Base-by-base conservation (phyloP, 2,888 invertebrate species). In the Apotomis betuletana region DNA sequence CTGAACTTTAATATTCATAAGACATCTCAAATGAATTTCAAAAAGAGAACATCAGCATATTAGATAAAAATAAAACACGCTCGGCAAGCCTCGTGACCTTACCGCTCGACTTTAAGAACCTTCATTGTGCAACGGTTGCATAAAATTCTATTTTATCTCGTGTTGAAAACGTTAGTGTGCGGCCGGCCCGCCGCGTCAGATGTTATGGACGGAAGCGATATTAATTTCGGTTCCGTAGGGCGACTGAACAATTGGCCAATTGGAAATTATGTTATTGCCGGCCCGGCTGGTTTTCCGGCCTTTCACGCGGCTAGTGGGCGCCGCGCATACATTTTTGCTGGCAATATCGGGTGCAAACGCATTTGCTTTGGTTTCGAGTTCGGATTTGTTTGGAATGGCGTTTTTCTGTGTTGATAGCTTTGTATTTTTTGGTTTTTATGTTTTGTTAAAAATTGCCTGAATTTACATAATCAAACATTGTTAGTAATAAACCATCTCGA, bases 161-260 rank as follows among this genome's bases (percentile, higher is more conserved):
- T 46, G 12, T 49, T 49, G 36, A 12, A 12, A 38, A 38, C 6
- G 58, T 12, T 6, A 4, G 69, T 69, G 57, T 41, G 62, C 38
- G 55, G 12, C 15, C 49, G 12, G 36, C 69, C 62, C 55, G 46
- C n/a, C 58, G 57, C 87, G 86, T 89, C 90, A 89, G 87, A 87
- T 88, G 88, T 80, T 83, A 75, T 75, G 78, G 83, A 87, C 88
- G 89, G 90, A 89, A 87, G 85, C 84, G 82, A 85, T 90, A 91
- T 90, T 90, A 91, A 90, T 90, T 87, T 86, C 76, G 83, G 83
- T 87, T 87, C 87, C 85, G 87, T 81, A 80, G 87, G 88, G 85
- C 70, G 81, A 81, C 80, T 81, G 84, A 86, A 86, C 85, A 86
- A 85, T 86, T 83, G 85, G 85, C 84, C 85, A 80, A 76, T 79